A percentile compares a stretch with the other conserved stretches of the same genome.
Conservation (phyloP, 2,888 invertebrate species). For the Tetragonula carbonaria region DNA sequence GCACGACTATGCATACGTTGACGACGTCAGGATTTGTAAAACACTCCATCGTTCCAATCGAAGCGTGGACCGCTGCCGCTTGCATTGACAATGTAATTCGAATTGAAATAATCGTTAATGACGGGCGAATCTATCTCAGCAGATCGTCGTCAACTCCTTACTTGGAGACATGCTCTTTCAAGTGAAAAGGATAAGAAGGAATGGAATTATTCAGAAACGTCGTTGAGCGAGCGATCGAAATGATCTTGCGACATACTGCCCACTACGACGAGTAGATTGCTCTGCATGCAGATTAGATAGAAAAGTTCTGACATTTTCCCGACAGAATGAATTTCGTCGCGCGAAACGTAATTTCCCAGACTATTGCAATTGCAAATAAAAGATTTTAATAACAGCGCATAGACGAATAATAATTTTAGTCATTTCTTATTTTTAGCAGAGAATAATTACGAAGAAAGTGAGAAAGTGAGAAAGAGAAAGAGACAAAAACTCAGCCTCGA, state of each 20-base stretch:
- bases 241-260: constrained; percentile 57
- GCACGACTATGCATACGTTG: constrained; percentile 20
- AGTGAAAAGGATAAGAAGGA: constrained; percentile 52
- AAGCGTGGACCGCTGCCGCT: constrained; percentile 42
- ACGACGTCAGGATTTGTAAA: constrained; percentile 40
- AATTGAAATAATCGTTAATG: constrained; percentile 69
- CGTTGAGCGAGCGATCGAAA: background rate
- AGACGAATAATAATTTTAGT: background rate
- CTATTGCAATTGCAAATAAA: background rate
- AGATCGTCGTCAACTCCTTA: constrained; percentile 71
- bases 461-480: no score
- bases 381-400: accelerated
- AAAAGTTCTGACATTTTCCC: constrained; percentile 25
- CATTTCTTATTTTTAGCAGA: background rate
- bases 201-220: constrained; percentile 54
- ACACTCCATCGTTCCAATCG: constrained; percentile 14
- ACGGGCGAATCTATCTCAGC: constrained; percentile 72
- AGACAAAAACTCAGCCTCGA: background rate
- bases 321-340: background rate
- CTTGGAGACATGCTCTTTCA: constrained; percentile 57
- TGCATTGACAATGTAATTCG: constrained; percentile 61
- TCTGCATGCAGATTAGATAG: constrained; percentile 39
- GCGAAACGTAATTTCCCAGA: background rate
- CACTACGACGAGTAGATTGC: background rate
- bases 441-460: background rate